Conservation (phyloP, 2,797 vertebrate genomes). For the Sardinella longiceps region DNA sequence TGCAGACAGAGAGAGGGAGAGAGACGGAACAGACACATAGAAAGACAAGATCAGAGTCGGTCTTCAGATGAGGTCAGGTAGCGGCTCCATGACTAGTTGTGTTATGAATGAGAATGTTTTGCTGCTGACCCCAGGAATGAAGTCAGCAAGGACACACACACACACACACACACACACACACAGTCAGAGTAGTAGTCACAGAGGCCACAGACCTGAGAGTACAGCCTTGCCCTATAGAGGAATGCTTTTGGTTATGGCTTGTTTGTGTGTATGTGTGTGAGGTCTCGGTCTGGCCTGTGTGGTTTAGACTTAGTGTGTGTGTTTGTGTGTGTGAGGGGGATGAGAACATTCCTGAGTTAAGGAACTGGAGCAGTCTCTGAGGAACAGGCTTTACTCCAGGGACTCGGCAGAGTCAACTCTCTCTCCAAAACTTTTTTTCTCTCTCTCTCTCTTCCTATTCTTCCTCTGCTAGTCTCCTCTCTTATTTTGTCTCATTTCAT, state of each 20-base stretch:
- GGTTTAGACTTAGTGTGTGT: not conserved
- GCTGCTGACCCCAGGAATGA: constrained; percentile 5
- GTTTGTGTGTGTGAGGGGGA: constrained; percentile 26
- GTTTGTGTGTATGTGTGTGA: constrained; percentile 18
- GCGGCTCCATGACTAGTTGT: not conserved
- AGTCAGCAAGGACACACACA: not conserved
- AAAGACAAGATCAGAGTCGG: not conserved
- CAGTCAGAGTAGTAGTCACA: not conserved
- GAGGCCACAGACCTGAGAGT: constrained; percentile 20
- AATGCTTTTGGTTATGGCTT: constrained; percentile 21
- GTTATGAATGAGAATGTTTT: constrained; percentile 1
- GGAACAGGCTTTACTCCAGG: constrained; percentile 59
- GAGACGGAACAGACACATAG: not conserved
- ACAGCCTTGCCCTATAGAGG: constrained; percentile 20
- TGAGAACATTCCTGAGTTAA: constrained; percentile 55
- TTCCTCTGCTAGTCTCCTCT: not conserved
- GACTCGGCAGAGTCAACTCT: constrained; percentile 11
- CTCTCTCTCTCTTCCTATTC: not conserved
- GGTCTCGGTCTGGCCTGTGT: constrained; percentile 7
- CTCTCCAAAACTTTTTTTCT: not conserved
- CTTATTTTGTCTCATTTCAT: not conserved
- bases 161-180: not conserved
- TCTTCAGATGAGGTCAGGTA: not conserved
- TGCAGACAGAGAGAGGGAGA: not conserved
- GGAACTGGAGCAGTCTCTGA: constrained; percentile 31